These are phyloP conservation scores for Elephas maximus DNA, from an alignment of 2,113 vertebrate species.

Conservation along the genomic window DNA sequence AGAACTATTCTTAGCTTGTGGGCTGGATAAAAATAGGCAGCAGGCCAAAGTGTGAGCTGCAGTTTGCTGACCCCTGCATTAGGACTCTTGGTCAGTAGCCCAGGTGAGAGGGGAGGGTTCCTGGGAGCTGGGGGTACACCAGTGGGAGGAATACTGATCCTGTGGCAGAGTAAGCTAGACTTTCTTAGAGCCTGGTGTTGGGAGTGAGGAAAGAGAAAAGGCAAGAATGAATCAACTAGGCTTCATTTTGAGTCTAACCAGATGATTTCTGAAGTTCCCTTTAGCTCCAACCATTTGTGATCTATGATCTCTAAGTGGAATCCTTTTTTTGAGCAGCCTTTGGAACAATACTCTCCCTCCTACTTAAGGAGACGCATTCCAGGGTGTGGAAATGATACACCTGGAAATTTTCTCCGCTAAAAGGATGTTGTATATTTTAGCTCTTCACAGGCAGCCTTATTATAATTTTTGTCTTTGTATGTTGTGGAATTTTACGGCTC, in stretches of 20 bases:
- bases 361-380: conserved; percentile 62
- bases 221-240: background rate
- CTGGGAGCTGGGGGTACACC: background rate
- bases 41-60: background rate
- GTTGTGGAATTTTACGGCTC: conserved; percentile 70
- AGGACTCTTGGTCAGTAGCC: background rate
- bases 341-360: conserved; percentile 50
- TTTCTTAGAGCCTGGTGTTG: background rate
- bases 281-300: conserved; percentile 53
- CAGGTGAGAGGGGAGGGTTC: background rate
- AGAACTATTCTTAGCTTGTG: background rate
- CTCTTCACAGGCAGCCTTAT: conserved; percentile 68
- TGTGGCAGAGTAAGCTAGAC: background rate
- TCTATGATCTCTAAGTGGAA: conserved; percentile 65
- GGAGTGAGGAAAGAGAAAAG: background rate
- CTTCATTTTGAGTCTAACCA: conserved; percentile 67
- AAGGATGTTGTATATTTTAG: conserved; percentile 72
- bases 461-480: conserved; percentile 76
- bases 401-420: conserved; percentile 49
- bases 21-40: background rate
- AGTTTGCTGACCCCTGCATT: background rate
- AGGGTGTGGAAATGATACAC: conserved; percentile 62
- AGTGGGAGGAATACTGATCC: background rate
- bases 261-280: conserved; percentile 50
- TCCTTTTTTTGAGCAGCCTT: conserved; percentile 49